These are phyloP conservation scores for Peromyscus maniculatus DNA, from an alignment of 2,113 vertebrate species.

Conservation along the genomic window DNA sequence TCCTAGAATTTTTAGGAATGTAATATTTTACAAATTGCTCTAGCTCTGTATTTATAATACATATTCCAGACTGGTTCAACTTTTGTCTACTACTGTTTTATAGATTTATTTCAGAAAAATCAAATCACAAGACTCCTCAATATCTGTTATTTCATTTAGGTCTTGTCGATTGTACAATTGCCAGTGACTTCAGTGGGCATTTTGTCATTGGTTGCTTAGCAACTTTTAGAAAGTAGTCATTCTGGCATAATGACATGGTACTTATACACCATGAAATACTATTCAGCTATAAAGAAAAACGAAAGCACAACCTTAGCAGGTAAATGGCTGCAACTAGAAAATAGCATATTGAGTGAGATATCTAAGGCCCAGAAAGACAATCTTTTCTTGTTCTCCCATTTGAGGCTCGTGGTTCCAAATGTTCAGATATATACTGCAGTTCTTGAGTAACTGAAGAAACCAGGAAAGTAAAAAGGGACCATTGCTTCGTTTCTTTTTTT, in stretches of 20 bases:
- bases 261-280: not conserved
- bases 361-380: not conserved
- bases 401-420: not conserved
- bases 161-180: not conserved
- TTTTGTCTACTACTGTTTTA: not conserved
- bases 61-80: not conserved
- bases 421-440: not conserved
- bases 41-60: not conserved
- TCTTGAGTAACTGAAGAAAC: not conserved
- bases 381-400: not conserved
- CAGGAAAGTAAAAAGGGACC: not conserved
- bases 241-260: not conserved
- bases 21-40: not conserved
- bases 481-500: too few species aligned
- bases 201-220: not conserved
- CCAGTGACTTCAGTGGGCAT: not conserved
- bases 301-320: not conserved
- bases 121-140: not conserved
- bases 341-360: not conserved
- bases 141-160: not conserved
- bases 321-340: not conserved
- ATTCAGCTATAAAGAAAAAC: not conserved
- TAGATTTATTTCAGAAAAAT: not conserved
- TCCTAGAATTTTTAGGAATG: not conserved
- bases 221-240: not conserved